Evolutionary conservation across 2,888 invertebrate genomes (phyloP).

Genomic region (Theodoxus fluviatilis): DNA sequence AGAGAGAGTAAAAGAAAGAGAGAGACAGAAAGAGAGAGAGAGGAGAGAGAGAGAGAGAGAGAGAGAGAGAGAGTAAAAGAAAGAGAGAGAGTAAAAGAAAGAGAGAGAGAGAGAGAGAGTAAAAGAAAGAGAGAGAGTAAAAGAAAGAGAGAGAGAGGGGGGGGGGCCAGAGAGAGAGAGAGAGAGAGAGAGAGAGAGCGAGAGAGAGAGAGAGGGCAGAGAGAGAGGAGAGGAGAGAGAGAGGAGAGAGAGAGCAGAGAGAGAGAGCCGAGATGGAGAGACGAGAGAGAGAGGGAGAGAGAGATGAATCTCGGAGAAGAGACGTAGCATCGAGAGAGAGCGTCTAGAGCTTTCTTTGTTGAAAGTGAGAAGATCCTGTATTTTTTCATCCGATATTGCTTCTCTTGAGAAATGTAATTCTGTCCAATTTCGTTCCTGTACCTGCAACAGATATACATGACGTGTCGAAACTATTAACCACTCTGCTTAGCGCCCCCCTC

Average conservation of each 20-base stretch:
- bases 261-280: neutral
- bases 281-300: slow-evolving; percentile 14
- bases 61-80: neutral
- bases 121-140: neutral
- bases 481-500: too few species aligned
- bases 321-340: slow-evolving; percentile 1
- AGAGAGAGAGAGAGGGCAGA: neutral
- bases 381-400: too few species aligned
- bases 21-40: slow-evolving; percentile 7
- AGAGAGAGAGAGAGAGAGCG: slow-evolving; percentile 2
- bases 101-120: neutral
- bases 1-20: neutral
- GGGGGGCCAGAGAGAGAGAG: neutral
- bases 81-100: neutral
- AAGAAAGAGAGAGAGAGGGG: neutral
- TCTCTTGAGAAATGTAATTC: too few species aligned
- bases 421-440: too few species aligned
- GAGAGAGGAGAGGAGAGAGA: neutral
- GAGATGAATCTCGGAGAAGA: neutral
- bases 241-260: neutral
- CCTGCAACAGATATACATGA: too few species aligned
- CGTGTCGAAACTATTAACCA: too few species aligned
- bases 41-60: neutral
- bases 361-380: too few species aligned
- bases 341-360: too few species aligned